A percentile compares a stretch with the other conserved stretches of the same genome.
Conservation (phyloP, 2,113 vertebrate genomes). For the Etia nguti region DNA sequence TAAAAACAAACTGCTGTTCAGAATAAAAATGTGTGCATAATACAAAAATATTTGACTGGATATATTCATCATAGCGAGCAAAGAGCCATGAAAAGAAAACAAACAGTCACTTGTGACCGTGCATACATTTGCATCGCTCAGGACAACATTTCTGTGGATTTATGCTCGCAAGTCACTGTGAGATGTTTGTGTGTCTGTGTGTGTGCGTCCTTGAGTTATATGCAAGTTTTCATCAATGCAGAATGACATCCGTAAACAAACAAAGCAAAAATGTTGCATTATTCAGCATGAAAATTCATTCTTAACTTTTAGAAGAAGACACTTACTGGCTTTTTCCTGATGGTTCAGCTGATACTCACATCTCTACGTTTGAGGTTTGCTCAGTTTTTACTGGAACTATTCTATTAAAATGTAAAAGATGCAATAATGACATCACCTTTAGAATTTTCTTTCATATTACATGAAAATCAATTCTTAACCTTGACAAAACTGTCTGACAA, state of each 20-base stretch:
- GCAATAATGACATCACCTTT: rapidly evolving
- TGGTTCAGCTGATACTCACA: not conserved
- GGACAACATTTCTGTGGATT: not conserved
- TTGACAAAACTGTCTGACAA: not conserved
- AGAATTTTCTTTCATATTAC: not conserved
- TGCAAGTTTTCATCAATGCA: not conserved
- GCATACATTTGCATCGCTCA: slow-evolving; percentile 39
- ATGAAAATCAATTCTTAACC: not conserved
- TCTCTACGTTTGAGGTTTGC: rapidly evolving
- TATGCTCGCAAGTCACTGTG: not conserved
- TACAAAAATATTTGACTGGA: slow-evolving; percentile 18
- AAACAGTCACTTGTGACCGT: slow-evolving; percentile 37
- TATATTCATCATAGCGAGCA: slow-evolving; percentile 22
- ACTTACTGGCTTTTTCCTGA: not conserved
- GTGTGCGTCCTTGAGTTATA: not conserved
- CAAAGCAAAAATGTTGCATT: not conserved
- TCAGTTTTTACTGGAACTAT: rapidly evolving
- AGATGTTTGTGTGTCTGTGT: not conserved
- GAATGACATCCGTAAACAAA: not conserved
- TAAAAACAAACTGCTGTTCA: slow-evolving; percentile 28
- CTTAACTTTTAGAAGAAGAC: not conserved
- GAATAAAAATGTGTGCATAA: slow-evolving; percentile 30
- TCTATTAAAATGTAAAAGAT: not conserved
- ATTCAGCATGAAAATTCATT: not conserved
- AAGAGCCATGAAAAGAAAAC: slow-evolving; percentile 7